Evolutionary conservation across 1,140 invertebrate species (phyloP).

Genomic region (Octopus sinensis): DNA sequence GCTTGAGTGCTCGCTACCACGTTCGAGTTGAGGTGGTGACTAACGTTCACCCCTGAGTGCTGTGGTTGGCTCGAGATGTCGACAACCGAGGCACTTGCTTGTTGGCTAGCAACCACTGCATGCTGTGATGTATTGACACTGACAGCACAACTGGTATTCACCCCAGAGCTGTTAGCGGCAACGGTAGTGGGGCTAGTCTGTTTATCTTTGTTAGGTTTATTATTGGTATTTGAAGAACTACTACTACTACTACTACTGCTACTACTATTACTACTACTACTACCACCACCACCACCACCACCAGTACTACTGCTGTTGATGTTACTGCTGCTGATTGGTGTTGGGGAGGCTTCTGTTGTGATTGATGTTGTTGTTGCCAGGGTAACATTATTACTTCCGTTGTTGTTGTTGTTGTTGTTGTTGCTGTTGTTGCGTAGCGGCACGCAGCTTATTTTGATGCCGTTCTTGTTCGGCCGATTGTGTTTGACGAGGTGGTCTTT

Average conservation of each 20-base stretch:
- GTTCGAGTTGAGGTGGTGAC: not conserved
- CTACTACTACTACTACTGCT: no score
- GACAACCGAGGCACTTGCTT: not conserved
- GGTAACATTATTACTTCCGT: not conserved
- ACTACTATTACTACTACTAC: no score
- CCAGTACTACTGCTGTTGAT: not conserved
- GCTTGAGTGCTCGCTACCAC: not conserved
- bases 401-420: not conserved
- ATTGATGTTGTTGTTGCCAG: not conserved
- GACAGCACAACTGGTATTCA: not conserved
- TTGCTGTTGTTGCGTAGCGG: not conserved
- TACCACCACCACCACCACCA: no score
- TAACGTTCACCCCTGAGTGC: not conserved
- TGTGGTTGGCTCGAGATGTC: not conserved
- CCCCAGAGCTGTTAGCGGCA: not conserved
- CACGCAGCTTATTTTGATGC: not conserved
- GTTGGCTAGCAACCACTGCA: not conserved
- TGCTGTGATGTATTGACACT: not conserved
- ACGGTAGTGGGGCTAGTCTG: not conserved
- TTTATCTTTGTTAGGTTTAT: not conserved
- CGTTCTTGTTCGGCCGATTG: slow-evolving; percentile 2
- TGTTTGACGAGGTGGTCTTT: slow-evolving; percentile 47
- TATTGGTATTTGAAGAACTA: not conserved
- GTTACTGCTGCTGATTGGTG: not conserved
- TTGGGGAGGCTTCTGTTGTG: not conserved